Evolutionary conservation across 2,888 invertebrate species (phyloP).

Genomic region (Dyspetes luteomarginatus): DNA sequence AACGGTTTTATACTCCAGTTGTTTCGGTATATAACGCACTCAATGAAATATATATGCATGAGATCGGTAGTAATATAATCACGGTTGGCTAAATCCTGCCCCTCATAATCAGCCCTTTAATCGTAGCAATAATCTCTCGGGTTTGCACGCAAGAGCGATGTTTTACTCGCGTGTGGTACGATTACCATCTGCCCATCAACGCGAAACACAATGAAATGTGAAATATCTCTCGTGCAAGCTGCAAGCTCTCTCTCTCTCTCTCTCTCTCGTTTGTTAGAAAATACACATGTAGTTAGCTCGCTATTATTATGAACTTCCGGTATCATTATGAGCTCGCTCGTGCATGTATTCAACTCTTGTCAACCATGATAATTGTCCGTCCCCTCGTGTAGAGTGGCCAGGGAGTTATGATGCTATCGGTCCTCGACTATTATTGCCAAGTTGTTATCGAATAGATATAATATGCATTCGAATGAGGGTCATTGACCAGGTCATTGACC

Average conservation of each 20-base stretch:
- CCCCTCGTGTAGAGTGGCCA: conserved; percentile 22
- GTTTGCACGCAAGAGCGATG: conserved; percentile 49
- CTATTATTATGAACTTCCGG: conserved; percentile 7
- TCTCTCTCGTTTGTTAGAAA: conserved; percentile 47
- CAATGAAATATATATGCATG: neutral
- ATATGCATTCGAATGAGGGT: conserved; percentile 32
- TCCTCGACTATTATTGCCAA: conserved; percentile 54
- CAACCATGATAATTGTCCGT: no score
- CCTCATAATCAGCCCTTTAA: conserved; percentile 49
- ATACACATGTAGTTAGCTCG: conserved; percentile 48
- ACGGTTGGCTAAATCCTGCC: conserved; percentile 26
- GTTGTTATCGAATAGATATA: conserved; percentile 63
- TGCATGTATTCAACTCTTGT: no score
- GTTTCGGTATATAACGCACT: neutral
- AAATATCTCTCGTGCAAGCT: conserved; percentile 46
- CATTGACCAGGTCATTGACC: no score
- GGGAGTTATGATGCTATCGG: conserved; percentile 55
- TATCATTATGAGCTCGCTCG: conserved; percentile 54
- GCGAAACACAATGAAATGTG: conserved; percentile 51
- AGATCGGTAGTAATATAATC: conserved; percentile 19
- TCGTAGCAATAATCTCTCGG: conserved; percentile 41
- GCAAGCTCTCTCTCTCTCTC: neutral
- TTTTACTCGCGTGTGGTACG: conserved; percentile 48
- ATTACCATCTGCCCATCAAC: conserved; percentile 42
- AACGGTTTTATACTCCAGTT: no score